These are phyloP conservation scores for Lomographa bimaculata DNA, from an alignment of 2,888 invertebrate species.

Conservation along the genomic window DNA sequence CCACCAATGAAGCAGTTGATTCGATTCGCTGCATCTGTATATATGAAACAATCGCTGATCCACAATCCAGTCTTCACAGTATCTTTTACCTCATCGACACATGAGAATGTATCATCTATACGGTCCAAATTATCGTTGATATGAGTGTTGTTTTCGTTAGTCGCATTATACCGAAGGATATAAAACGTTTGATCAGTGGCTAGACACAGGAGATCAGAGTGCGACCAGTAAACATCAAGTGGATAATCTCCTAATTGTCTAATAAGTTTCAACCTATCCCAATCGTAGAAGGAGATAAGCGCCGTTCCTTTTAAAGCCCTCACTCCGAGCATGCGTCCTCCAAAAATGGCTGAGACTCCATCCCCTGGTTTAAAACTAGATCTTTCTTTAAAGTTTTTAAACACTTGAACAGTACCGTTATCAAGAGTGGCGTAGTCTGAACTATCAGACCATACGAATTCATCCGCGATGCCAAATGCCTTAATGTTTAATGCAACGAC, in stretches of 20 bases:
- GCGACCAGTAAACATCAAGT: constrained; percentile 8
- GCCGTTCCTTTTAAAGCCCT: neutral
- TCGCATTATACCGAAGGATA: constrained; percentile 2
- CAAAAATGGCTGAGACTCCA: constrained; percentile 5
- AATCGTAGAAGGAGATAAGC: constrained; percentile 11
- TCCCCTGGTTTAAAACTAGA: neutral
- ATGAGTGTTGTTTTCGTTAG: neutral
- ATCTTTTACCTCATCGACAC: neutral
- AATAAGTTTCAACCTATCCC: constrained; percentile 6
- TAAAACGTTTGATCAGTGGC: neutral
- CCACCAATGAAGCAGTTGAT: constrained; percentile 6
- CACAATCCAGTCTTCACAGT: constrained; percentile 5
- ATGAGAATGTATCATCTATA: neutral
- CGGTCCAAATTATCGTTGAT: neutral
- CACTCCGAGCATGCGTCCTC: constrained; percentile 11
- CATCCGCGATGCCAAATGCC: constrained; percentile 6
- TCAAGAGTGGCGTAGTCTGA: constrained; percentile 3
- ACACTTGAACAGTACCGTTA: neutral
- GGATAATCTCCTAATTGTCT: neutral
- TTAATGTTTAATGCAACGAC: constrained; percentile 91
- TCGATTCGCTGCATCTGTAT: neutral
- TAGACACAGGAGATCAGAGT: constrained; percentile 3
- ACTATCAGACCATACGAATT: constrained; percentile 7
- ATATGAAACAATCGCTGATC: constrained; percentile 11
- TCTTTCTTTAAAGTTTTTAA: constrained; percentile 6